phyloP scores from a whole-genome alignment of 2,797 vertebrate genomes.

The Rhodeus uyekii region DNA sequence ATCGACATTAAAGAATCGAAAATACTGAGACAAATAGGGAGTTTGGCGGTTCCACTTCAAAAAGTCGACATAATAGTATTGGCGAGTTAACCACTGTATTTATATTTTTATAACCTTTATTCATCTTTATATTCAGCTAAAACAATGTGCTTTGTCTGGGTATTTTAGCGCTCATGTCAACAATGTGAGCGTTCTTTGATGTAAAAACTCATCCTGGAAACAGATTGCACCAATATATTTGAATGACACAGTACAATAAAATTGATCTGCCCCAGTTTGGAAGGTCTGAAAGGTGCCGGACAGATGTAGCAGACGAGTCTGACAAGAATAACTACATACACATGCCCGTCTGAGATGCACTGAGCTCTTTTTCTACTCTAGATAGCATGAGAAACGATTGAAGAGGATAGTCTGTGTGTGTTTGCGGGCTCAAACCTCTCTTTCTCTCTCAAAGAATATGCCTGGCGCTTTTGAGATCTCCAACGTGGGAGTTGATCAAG shows the following conservation, averaged over 20 bases:
- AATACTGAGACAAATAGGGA: too few relatives aligned
- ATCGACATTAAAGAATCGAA: too few relatives aligned
- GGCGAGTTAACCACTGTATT: too few relatives aligned
- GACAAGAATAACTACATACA: neutral
- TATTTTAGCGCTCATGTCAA: neutral
- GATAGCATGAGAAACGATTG: constrained; percentile 65
- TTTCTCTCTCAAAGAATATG: constrained; percentile 55
- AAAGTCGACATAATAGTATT: too few relatives aligned
- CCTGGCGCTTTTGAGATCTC: constrained; percentile 67
- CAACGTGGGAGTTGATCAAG: constrained; percentile 63
- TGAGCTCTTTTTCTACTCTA: constrained; percentile 70
- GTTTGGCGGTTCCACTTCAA: too few relatives aligned
- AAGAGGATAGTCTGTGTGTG: constrained; percentile 58
- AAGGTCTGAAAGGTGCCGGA: constrained; percentile 40
- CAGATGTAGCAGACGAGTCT: constrained; percentile 49
- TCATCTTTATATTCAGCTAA: neutral
- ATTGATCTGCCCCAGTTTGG: neutral
- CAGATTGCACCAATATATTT: neutral
- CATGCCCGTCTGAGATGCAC: constrained; percentile 34
- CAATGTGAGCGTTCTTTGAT: neutral
- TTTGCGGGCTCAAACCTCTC: constrained; percentile 58
- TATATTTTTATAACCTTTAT: neutral
- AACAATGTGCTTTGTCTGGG: neutral
- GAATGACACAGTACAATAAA: neutral
- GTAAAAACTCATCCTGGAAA: neutral